phyloP scores from a whole-genome alignment of 1,140 invertebrate species.

The Ostrea edulis region DNA sequence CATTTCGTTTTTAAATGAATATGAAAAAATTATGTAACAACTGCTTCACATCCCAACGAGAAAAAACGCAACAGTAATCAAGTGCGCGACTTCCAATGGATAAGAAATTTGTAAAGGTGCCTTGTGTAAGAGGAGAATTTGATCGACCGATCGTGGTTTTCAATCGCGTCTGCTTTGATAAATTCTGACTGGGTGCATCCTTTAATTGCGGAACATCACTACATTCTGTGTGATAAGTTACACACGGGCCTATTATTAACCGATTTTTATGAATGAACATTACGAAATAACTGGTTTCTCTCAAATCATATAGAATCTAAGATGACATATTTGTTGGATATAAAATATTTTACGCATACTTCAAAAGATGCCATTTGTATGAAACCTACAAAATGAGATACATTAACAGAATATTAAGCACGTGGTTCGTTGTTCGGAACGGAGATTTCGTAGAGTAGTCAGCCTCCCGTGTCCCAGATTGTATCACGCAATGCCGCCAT shows the following conservation, averaged over 20 bases:
- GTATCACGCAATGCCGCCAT: no score
- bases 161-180: conserved; percentile 10
- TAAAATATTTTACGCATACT: not conserved
- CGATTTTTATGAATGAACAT: conserved; percentile 36
- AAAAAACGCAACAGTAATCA: no score
- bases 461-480: no score
- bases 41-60: no score
- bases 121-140: not conserved
- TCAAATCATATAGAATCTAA: not conserved
- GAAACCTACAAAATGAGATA: not conserved
- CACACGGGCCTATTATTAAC: conserved; percentile 20
- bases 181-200: conserved; percentile 7
- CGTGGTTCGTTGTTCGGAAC: not conserved
- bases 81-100: no score
- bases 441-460: no score
- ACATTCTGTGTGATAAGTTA: not conserved
- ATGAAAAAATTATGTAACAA: not conserved
- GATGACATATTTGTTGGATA: not conserved
- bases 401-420: conserved; percentile 7
- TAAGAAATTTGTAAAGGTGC: no score
- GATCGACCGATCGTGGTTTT: not conserved
- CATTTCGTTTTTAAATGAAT: not conserved
- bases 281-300: not conserved
- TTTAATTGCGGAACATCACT: not conserved
- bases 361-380: not conserved